phyloP scores from a whole-genome alignment of 2,113 vertebrate species.

The Oxyruncus cristatus region DNA sequence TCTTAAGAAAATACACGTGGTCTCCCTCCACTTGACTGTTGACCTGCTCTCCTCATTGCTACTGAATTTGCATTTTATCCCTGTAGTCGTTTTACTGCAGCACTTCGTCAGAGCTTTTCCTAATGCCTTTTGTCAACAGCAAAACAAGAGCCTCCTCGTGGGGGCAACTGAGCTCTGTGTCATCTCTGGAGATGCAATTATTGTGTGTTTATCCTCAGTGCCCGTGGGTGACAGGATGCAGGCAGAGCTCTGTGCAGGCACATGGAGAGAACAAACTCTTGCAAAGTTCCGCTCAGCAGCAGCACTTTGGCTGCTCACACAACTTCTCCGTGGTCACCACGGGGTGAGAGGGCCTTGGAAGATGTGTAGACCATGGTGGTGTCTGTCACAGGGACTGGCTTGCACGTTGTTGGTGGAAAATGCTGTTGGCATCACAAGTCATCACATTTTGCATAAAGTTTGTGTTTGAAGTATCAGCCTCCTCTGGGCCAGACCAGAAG shows the following conservation, averaged over 20 bases:
- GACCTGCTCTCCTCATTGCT: not conserved
- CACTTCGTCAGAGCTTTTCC: not conserved
- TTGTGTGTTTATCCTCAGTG: constrained; percentile 52
- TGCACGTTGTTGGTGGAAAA: not conserved
- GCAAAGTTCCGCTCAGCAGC: not conserved
- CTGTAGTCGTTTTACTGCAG: not conserved
- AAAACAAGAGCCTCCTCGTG: constrained; percentile 62
- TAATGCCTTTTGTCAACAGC: not conserved
- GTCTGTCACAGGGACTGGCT: not conserved
- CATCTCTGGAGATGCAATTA: constrained; percentile 85
- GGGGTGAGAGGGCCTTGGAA: not conserved
- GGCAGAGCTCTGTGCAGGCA: not conserved
- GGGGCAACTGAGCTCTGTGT: constrained; percentile 54
- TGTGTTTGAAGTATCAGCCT: not conserved
- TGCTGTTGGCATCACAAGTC: not conserved
- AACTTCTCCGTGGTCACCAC: not conserved
- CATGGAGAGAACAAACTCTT: not conserved
- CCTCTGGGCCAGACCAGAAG: not conserved
- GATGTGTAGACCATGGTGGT: accelerated
- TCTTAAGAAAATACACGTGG: not conserved
- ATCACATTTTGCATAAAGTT: not conserved
- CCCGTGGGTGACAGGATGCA: not conserved
- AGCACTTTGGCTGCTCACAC: not conserved
- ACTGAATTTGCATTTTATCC: not conserved
- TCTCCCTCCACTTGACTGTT: not conserved